These are phyloP conservation scores for Leucophora obtusa DNA, from an alignment of 2,888 invertebrate genomes.

Conservation along the genomic window DNA sequence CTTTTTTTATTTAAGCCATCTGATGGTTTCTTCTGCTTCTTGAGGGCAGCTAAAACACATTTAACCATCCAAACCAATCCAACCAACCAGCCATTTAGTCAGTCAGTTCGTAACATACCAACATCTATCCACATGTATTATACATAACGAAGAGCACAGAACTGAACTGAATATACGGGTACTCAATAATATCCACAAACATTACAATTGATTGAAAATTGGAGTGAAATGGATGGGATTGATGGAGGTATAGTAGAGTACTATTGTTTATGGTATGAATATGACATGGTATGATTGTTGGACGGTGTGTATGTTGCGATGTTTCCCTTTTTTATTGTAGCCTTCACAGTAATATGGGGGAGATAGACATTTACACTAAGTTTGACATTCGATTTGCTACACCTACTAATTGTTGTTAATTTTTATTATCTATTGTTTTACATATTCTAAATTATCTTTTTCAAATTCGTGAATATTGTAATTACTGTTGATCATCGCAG, in stretches of 20 bases:
- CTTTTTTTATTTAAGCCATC: constrained; percentile 30
- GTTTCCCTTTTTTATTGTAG: background rate
- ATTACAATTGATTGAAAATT: constrained; percentile 59
- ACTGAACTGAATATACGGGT: constrained; percentile 10
- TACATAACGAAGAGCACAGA: constrained; percentile 21
- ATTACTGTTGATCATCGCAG: too few species aligned
- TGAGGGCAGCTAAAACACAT: constrained; percentile 54
- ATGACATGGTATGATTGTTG: constrained; percentile 1
- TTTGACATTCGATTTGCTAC: background rate
- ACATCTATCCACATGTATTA: background rate
- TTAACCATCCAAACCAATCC: constrained; percentile 30
- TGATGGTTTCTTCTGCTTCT: constrained; percentile 34
- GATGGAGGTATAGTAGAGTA: constrained; percentile 14
- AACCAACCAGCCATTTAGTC: constrained; percentile 31
- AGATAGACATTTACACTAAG: background rate
- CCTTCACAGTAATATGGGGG: background rate
- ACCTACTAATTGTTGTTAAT: background rate
- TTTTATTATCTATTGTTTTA: too few species aligned
- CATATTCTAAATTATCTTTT: too few species aligned
- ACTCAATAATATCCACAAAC: constrained; percentile 46
- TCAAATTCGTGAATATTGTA: too few species aligned
- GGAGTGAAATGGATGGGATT: constrained; percentile 28
- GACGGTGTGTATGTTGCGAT: background rate
- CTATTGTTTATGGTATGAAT: background rate
- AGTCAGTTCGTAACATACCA: constrained; percentile 8